Conservation (phyloP, 2,797 vertebrate genomes). For the Microhierax caerulescens region DNA sequence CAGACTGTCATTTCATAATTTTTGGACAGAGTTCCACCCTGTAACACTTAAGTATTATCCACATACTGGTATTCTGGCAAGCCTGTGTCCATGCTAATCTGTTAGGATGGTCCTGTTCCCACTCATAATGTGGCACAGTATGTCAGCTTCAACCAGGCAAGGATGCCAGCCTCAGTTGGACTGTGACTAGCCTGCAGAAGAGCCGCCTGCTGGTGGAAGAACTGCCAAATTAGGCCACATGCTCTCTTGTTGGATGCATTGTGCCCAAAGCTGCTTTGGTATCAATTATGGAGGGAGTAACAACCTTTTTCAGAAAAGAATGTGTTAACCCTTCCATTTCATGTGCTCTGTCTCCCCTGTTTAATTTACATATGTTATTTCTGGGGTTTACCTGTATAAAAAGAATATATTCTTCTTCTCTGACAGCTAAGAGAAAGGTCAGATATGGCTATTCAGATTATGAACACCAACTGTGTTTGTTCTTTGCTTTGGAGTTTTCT, state of each 20-base stretch:
- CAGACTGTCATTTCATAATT: slow-evolving; percentile 35
- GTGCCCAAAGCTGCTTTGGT: slow-evolving; percentile 4
- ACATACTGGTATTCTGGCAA: slow-evolving; percentile 58
- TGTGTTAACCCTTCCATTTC: neutral
- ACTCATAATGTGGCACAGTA: slow-evolving; percentile 54
- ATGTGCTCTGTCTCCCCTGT: neutral
- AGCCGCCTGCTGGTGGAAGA: slow-evolving; percentile 43
- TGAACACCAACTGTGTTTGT: neutral
- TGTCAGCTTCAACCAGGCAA: slow-evolving; percentile 24
- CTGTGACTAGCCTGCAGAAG: slow-evolving; percentile 50
- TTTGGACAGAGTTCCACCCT: slow-evolving; percentile 46
- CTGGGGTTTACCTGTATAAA: neutral
- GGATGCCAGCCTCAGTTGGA: slow-evolving; percentile 47
- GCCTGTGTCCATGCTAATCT: slow-evolving; percentile 34
- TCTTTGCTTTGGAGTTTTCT: neutral
- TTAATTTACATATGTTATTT: neutral
- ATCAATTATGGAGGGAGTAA: neutral
- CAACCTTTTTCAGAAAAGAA: neutral
- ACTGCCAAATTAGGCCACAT: slow-evolving; percentile 66
- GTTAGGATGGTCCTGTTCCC: slow-evolving; percentile 55
- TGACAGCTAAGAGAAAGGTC: neutral
- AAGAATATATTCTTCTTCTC: neutral
- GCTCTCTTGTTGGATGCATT: slow-evolving; percentile 22
- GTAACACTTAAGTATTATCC: slow-evolving; percentile 54
- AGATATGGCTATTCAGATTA: neutral